A percentile compares a stretch with the other conserved stretches of the same genome.
Conservation (phyloP, 2,888 invertebrate species). For the Dynastes hyllus region DNA sequence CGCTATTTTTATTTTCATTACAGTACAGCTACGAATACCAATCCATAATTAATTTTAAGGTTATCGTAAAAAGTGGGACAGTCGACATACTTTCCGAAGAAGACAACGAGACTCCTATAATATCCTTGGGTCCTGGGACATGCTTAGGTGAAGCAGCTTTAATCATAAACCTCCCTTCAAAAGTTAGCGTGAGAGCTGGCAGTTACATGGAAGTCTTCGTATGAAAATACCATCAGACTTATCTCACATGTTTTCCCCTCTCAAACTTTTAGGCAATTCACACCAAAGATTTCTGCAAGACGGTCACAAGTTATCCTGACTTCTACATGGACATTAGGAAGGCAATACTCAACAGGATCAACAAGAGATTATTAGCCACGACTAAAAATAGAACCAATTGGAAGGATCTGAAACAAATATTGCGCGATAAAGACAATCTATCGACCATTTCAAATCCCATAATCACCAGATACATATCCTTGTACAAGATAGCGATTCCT, state of each 20-base stretch:
- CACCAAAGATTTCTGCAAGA: conserved; percentile 72
- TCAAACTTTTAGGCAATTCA: conserved; percentile 66
- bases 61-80: conserved; percentile 73
- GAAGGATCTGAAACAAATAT: conserved; percentile 43
- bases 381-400: conserved; percentile 39
- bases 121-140: conserved; percentile 73
- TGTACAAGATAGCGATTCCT: conserved; percentile 30
- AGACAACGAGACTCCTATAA: conserved; percentile 74
- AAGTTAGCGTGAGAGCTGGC: conserved; percentile 74
- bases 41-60: conserved; percentile 61
- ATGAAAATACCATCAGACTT: conserved; percentile 15
- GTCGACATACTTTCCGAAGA: conserved; percentile 73
- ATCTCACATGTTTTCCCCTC: background rate
- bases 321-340: conserved; percentile 66
- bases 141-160: conserved; percentile 74
- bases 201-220: conserved; percentile 71
- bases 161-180: conserved; percentile 73
- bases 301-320: conserved; percentile 73
- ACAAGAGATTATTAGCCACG: conserved; percentile 45
- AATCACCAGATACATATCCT: conserved; percentile 25
- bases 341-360: conserved; percentile 51
- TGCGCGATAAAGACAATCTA: conserved; percentile 14
- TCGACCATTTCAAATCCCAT: conserved; percentile 27
- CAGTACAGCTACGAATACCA: too few species aligned
- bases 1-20: too few species aligned